phyloP scores from a whole-genome alignment of 37 sponge, comb jelly and placozoan genomes.

The Beroe forskalii region DNA sequence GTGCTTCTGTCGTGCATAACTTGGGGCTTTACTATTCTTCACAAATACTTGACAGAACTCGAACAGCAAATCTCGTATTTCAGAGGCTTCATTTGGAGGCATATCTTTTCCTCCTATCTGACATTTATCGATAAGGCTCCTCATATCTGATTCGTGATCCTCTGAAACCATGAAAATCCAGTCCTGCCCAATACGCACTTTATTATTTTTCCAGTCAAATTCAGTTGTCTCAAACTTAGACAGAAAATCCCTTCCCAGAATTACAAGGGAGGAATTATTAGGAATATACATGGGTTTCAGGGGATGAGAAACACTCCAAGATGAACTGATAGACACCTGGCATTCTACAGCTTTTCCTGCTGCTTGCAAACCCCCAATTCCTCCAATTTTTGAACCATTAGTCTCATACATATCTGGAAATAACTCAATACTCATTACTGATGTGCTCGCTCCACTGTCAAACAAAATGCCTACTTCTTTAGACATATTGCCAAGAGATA shows the following conservation, averaged over 20 bases:
- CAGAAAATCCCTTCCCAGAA: constrained; percentile 25
- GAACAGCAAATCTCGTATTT: no score
- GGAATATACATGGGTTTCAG: neutral
- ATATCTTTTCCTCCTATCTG: no score
- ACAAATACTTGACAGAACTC: no score
- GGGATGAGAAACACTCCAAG: neutral
- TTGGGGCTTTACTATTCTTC: neutral
- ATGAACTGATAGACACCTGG: no score
- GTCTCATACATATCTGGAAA: neutral
- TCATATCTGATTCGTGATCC: neutral
- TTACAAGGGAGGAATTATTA: neutral
- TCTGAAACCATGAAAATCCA: no score
- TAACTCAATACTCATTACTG: neutral
- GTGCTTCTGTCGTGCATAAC: neutral
- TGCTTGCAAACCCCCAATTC: no score
- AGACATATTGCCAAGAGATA: neutral
- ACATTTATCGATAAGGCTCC: neutral
- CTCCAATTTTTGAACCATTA: neutral
- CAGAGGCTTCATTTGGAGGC: no score
- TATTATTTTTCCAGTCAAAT: neutral
- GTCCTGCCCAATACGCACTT: no score
- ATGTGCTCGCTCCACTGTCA: neutral
- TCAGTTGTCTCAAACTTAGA: neutral
- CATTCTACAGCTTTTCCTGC: no score
- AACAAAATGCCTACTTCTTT: constrained; percentile 1